A percentile compares a stretch with the other conserved stretches of the same genome.
These are phyloP conservation scores for Bos indicus DNA, from an alignment of 2,113 vertebrate genomes.

Conservation along the genomic window DNA sequence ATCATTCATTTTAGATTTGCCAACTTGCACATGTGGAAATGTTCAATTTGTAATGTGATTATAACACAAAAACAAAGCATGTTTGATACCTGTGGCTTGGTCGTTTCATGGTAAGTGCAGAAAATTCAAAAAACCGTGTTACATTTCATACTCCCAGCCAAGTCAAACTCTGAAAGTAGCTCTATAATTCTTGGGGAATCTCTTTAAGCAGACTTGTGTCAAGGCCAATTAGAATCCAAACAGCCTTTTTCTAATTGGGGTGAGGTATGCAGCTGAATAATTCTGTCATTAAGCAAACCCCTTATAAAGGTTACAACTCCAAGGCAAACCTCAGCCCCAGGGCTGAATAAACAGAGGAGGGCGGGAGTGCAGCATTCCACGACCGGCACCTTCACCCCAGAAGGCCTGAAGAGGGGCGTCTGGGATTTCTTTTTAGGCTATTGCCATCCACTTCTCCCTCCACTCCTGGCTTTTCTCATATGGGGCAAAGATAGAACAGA, in stretches of 20 bases:
- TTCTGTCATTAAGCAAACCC: constrained; percentile 75
- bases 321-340: constrained; percentile 63
- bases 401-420: background rate
- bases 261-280: constrained; percentile 71
- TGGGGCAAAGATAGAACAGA: constrained; percentile 5
- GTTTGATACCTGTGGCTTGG: constrained; percentile 84
- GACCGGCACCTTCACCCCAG: background rate
- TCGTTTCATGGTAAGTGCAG: constrained; percentile 78
- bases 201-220: constrained; percentile 82
- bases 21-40: constrained; percentile 84
- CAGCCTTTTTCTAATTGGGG: constrained; percentile 78
- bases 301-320: constrained; percentile 75
- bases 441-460: background rate
- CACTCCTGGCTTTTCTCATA: background rate
- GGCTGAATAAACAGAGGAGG: constrained; percentile 24
- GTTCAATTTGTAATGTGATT: constrained; percentile 86
- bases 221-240: constrained; percentile 80
- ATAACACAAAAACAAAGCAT: constrained; percentile 80
- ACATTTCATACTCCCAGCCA: constrained; percentile 79
- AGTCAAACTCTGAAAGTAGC: constrained; percentile 81
- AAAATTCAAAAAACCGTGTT: constrained; percentile 79
- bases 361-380: constrained; percentile 9
- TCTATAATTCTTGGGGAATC: constrained; percentile 82
- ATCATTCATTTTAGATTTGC: constrained; percentile 76
- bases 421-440: constrained; percentile 7